Evolutionary conservation across 2,797 vertebrate species (phyloP).

Genomic region (Cryptoprocta ferox): DNA sequence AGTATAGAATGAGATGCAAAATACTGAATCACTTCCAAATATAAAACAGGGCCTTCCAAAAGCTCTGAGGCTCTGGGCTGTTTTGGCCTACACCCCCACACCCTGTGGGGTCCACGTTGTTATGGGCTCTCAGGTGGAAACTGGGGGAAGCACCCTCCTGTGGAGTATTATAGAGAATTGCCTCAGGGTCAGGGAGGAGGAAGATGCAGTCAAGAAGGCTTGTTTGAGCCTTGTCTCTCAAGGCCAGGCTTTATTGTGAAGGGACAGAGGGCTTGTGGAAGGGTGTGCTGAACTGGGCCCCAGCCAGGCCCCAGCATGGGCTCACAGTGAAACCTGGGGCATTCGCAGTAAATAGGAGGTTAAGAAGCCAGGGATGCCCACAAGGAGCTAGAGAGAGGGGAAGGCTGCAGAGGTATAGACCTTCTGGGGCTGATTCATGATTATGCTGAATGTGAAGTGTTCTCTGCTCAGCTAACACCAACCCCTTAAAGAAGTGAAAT

Average conservation of each 20-base stretch:
- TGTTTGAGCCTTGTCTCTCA: not conserved
- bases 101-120: not conserved
- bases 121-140: not conserved
- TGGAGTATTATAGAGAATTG: not conserved
- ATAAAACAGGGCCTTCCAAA: not conserved
- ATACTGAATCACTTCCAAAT: not conserved
- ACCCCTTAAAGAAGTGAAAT: not conserved
- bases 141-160: not conserved
- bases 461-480: not conserved
- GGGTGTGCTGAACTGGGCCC: not conserved
- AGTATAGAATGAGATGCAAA: not conserved
- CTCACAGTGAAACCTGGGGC: not conserved
- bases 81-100: not conserved
- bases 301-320: fast-evolving
- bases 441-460: too few relatives aligned
- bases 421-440: not conserved
- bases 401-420: fast-evolving
- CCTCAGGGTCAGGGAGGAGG: not conserved
- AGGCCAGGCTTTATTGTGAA: not conserved
- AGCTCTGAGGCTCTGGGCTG: not conserved
- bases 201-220: not conserved
- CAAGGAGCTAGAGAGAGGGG: not conserved
- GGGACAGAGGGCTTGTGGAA: not conserved
- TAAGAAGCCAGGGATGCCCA: fast-evolving
- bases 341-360: fast-evolving